Evolutionary conservation across 2,888 invertebrate species (phyloP).

Genomic region (Trichopoda pennipes): DNA sequence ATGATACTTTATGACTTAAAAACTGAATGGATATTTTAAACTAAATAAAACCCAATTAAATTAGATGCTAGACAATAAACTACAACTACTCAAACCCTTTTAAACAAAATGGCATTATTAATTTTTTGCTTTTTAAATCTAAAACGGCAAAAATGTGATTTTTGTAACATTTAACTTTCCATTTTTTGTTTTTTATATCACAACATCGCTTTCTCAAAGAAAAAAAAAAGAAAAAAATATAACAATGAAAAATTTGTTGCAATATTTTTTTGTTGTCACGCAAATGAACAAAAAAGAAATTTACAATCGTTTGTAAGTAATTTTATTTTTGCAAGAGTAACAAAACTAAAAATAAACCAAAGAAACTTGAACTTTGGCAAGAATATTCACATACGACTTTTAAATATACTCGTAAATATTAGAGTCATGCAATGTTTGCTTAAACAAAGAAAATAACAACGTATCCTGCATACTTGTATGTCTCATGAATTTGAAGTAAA

Average conservation of each 20-base stretch:
- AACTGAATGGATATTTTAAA: no score
- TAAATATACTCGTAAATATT: constrained; percentile 55
- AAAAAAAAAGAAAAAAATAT: background rate
- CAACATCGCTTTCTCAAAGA: no score
- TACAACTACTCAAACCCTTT: no score
- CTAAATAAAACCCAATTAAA: no score
- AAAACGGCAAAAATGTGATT: no score
- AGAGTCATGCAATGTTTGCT: constrained; percentile 50
- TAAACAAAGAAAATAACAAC: constrained; percentile 12
- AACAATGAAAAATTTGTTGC: no score
- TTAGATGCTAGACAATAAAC: no score
- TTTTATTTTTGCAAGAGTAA: constrained; percentile 29
- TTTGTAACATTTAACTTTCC: no score
- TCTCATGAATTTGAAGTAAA: constrained; percentile 41
- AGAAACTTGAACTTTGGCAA: constrained; percentile 68
- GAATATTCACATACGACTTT: constrained; percentile 35
- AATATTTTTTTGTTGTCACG: constrained; percentile 52
- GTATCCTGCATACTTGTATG: constrained; percentile 14
- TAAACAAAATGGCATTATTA: no score
- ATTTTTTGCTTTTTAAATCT: no score
- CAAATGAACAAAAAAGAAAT: constrained; percentile 46
- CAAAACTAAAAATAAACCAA: constrained; percentile 42
- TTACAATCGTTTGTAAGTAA: constrained; percentile 44
- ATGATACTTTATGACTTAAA: background rate
- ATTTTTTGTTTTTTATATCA: no score